These are phyloP conservation scores for Apodemus sylvaticus DNA, from an alignment of 2,113 vertebrate genomes.

Conservation along the genomic window DNA sequence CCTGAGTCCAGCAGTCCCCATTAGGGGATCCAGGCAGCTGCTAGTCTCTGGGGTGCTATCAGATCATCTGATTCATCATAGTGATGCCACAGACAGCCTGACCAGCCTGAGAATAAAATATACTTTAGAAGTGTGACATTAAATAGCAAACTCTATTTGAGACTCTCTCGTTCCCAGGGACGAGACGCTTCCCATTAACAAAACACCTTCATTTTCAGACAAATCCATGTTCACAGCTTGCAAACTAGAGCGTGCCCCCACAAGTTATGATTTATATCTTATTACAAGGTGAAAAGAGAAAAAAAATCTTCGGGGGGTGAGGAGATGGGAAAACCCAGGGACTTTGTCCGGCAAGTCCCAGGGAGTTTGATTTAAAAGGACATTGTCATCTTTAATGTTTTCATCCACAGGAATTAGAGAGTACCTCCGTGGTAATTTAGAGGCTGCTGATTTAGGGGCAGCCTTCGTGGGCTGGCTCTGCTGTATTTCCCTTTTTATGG, in stretches of 20 bases:
- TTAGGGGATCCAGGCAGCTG: background rate
- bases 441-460: slow-evolving; percentile 77
- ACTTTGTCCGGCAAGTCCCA: slow-evolving; percentile 58
- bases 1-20: background rate
- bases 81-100: background rate
- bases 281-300: slow-evolving; percentile 66
- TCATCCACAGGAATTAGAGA: slow-evolving; percentile 75
- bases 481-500: slow-evolving; percentile 64
- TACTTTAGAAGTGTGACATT: slow-evolving; percentile 55
- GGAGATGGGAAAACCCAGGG: background rate
- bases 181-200: slow-evolving; percentile 69
- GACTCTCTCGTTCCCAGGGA: background rate
- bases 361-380: slow-evolving; percentile 77
- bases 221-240: slow-evolving; percentile 68
- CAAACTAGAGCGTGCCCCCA: slow-evolving; percentile 47
- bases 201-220: slow-evolving; percentile 70
- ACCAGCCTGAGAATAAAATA: background rate
- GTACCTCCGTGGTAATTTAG: slow-evolving; percentile 65
- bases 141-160: slow-evolving; percentile 52
- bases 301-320: background rate
- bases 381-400: slow-evolving; percentile 75
- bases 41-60: rapidly evolving
- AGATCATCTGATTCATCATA: background rate
- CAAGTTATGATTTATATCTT: slow-evolving; percentile 74
- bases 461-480: slow-evolving; percentile 42